A percentile compares a stretch with the other conserved stretches of the same genome.
Conservation (phyloP, 1,140 invertebrate species). For the Lineus longissimus region DNA sequence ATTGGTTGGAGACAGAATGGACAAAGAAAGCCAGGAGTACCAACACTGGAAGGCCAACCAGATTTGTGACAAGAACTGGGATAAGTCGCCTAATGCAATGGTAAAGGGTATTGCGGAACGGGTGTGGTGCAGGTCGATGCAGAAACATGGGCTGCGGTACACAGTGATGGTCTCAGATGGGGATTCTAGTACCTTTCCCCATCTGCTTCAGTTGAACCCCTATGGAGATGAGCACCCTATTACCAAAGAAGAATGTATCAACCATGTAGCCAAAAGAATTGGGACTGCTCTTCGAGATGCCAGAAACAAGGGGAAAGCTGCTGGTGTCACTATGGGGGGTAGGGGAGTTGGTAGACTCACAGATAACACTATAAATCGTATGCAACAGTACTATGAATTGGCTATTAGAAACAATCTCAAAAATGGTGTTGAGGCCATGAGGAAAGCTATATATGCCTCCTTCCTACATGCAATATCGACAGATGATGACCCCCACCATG, state of each 20-base stretch:
- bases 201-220: background rate
- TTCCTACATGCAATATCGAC: background rate
- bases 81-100: background rate
- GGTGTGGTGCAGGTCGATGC: background rate
- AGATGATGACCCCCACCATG: slow-evolving; percentile 4
- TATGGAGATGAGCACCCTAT: background rate
- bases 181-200: background rate
- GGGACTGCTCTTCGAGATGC: background rate
- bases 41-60: background rate
- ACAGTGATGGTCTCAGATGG: background rate
- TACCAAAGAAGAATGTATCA: background rate
- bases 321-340: background rate
- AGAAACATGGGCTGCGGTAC: background rate
- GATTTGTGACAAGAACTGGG: background rate
- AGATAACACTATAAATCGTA: background rate
- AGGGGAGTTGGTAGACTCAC: background rate
- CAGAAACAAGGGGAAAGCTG: background rate
- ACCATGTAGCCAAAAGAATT: background rate
- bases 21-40: background rate
- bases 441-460: background rate
- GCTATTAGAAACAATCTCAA: background rate
- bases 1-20: background rate
- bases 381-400: background rate
- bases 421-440: background rate
- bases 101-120: background rate